Percentiles rank a stretch among this genome's conserved stretches.
phyloP scores from a whole-genome alignment of 2,797 vertebrate species.

The Chanos chanos region DNA sequence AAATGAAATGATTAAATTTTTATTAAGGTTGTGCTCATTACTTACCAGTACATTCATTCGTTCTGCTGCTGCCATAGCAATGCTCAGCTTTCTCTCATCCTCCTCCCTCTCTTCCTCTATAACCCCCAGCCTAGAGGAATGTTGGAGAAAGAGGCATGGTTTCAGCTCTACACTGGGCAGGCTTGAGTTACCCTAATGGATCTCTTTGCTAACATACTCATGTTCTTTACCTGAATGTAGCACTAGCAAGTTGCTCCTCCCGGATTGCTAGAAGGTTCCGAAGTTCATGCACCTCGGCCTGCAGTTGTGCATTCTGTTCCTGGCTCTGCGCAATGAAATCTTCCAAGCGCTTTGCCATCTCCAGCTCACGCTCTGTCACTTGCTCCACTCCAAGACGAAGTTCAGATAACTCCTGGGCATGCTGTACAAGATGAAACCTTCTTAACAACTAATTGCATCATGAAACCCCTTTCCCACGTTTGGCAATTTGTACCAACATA shows the following conservation, averaged over 20 bases:
- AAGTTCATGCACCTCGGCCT: constrained; percentile 63
- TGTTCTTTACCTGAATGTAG: constrained; percentile 71
- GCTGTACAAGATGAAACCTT: constrained; percentile 47
- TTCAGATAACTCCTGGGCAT: constrained; percentile 73
- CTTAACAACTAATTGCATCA: not conserved
- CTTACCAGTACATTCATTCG: constrained; percentile 73
- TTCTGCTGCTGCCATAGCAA: constrained; percentile 69
- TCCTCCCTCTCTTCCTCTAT: constrained; percentile 79
- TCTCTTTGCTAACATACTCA: not conserved
- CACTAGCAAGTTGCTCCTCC: constrained; percentile 67
- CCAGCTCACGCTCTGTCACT: constrained; percentile 75
- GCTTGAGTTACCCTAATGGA: no score
- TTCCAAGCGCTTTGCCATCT: constrained; percentile 74
- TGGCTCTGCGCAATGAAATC: constrained; percentile 70
- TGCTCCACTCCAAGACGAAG: constrained; percentile 73
- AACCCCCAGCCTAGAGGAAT: constrained; percentile 65
- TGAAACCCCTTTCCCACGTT: no score
- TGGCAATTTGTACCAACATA: no score
- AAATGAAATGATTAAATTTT: no score
- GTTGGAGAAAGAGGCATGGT: constrained; percentile 2
- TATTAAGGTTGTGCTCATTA: no score
- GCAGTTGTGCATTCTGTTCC: constrained; percentile 72
- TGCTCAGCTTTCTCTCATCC: constrained; percentile 67
- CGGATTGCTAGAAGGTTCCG: constrained; percentile 57
- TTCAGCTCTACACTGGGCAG: no score